phyloP scores from a whole-genome alignment of 2,888 invertebrate species.

The Sicus ferrugineus region DNA sequence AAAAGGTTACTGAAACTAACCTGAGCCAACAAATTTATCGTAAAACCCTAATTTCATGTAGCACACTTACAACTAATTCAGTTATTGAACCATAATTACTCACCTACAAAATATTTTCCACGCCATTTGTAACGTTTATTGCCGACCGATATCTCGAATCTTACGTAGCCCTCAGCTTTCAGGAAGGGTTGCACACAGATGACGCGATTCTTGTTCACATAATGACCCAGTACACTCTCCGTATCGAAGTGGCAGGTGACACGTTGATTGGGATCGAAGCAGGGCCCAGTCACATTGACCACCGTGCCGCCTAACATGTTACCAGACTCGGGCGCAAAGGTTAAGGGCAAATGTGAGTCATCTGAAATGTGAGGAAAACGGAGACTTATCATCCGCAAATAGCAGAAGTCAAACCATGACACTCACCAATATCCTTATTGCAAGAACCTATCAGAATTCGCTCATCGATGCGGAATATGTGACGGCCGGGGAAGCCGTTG shows the following conservation, averaged over 20 bases:
- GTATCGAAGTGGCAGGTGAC: constrained; percentile 87
- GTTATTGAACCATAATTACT: constrained; percentile 53
- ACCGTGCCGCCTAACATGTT: constrained; percentile 97
- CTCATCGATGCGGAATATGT: constrained; percentile 94
- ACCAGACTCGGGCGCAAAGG: constrained; percentile 94
- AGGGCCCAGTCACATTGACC: constrained; percentile 96
- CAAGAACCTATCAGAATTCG: constrained; percentile 92
- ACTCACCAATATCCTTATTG: constrained; percentile 83
- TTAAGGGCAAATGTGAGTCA: constrained; percentile 80
- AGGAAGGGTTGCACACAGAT: constrained; percentile 89
- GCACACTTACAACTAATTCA: neutral
- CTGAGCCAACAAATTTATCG: no score
- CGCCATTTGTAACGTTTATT: constrained; percentile 87
- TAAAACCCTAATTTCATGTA: neutral
- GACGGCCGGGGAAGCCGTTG: constrained; percentile 87
- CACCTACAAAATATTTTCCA: constrained; percentile 90
- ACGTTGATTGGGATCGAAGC: constrained; percentile 79
- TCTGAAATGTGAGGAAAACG: constrained; percentile 65
- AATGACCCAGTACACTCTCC: constrained; percentile 78
- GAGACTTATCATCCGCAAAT: neutral
- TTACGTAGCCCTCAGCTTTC: constrained; percentile 86
- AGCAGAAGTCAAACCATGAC: neutral
- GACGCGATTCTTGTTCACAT: constrained; percentile 82
- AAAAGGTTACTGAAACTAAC: no score
- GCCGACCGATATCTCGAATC: constrained; percentile 85